Evolutionary conservation across 1,140 invertebrate genomes (phyloP), one percentile per base, ranked within the genome.

Genomic region (Pteromalus puparum): DNA sequence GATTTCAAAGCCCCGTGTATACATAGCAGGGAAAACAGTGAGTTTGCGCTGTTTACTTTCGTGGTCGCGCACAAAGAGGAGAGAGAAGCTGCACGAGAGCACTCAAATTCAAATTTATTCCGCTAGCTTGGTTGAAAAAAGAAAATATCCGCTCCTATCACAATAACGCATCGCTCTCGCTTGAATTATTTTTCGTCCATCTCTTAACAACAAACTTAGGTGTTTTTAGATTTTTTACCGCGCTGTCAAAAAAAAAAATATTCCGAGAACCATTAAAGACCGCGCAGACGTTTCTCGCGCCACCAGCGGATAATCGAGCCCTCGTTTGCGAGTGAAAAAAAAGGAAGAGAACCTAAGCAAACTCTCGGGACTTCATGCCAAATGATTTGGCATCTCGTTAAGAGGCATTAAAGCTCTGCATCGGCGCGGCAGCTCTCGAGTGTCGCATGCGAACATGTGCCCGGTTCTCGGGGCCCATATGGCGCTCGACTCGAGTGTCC

Each of bases 401-500:
- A 70, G 68, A 13, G 24, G 48, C 81, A 82, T 74, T 78, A 82
- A 78, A 85, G 86, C 87, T 61, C 21, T 61, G 53, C 53, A n/a
- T 1, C 1, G 53, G 86, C 1, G n/a, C 3, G 30, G 30, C 30
- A 0, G 2, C 30, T 34, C 26, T 82, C 86, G 85, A 87, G 86
- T 88, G 87, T 88, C 82, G 80, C 48, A 48, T 28, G 28, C 79
- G 73, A 87, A 86, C 88, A 75, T 67, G 81, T 75, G 81, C 48
- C 30, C n/a, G 53, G 72, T n/a, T 18, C 73, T 48, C 53, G 26
- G 74, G 18, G 24, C 21, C 83, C 83, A 89, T 88, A 88, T 89
- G 88, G 89, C 84, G 85, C 80, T 87, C 85, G 86, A 87, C 84
- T 87, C 86, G 81, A 28, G 48, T 83, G 74, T 83, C 68, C 67